Percentiles rank a stretch among this genome's conserved stretches.
phyloP scores from a whole-genome alignment of 2,797 vertebrate genomes.

The Gallinago stenura region DNA sequence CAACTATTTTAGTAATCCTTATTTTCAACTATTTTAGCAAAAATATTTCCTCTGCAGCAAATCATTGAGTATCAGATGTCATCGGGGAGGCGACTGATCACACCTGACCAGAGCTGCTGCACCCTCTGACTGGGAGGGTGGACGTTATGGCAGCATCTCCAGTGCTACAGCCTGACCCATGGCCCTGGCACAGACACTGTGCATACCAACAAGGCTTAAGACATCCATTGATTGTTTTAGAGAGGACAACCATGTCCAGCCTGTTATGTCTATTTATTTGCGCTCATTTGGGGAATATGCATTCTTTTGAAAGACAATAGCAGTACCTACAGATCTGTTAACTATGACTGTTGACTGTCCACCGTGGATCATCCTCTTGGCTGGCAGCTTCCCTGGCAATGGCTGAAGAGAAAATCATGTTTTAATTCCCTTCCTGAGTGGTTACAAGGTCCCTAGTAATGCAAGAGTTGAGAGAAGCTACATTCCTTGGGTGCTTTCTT shows the following conservation, averaged over 20 bases:
- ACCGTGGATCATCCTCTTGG: background rate
- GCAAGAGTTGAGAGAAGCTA: background rate
- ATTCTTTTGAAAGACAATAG: background rate
- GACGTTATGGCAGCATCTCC: background rate
- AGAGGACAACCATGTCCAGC: background rate
- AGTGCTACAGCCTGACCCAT: background rate
- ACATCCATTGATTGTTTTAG: background rate
- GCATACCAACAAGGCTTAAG: background rate
- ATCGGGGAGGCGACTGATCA: fast-evolving
- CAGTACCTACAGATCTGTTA: background rate
- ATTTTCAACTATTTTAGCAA: background rate
- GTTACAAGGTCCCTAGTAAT: background rate
- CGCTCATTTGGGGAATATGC: background rate
- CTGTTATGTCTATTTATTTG: background rate
- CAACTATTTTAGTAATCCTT: background rate
- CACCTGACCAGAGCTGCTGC: background rate
- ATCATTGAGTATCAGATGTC: background rate
- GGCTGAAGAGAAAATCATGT: background rate
- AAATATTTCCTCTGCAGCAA: background rate
- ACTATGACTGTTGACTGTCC: background rate
- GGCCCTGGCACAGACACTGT: background rate
- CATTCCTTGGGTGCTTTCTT: background rate
- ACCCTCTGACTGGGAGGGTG: background rate
- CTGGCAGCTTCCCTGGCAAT: background rate
- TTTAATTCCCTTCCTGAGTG: background rate